Conservation (phyloP, 2,797 vertebrate species). For the Aselliscus stoliczkanus region DNA sequence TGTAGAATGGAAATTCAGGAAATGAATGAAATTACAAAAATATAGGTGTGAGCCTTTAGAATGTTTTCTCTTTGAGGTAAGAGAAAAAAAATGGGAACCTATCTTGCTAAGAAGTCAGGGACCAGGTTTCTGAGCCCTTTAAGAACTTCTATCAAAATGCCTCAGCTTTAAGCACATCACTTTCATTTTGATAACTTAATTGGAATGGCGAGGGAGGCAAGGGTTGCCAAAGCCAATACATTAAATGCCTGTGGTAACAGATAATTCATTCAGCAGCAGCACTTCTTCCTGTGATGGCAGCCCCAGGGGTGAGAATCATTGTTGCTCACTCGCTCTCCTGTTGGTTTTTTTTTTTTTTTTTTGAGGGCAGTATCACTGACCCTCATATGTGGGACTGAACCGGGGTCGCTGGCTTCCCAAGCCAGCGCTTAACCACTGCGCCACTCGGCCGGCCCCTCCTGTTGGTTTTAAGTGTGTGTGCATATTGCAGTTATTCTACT, state of each 20-base stretch:
- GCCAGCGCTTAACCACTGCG: too few relatives aligned
- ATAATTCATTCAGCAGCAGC: background rate
- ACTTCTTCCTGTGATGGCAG: background rate
- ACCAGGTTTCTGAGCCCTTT: background rate
- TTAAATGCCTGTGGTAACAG: background rate
- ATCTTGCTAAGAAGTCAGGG: background rate
- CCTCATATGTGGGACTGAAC: too few relatives aligned
- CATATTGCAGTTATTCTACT: background rate
- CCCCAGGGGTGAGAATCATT: background rate
- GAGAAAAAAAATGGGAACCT: background rate
- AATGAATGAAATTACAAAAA: background rate
- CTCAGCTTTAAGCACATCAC: background rate
- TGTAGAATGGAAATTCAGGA: background rate
- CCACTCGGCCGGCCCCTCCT: too few relatives aligned
- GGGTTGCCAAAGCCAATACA: background rate
- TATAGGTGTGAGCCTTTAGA: background rate
- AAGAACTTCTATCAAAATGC: background rate
- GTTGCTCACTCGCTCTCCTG: background rate
- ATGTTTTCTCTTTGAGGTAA: background rate
- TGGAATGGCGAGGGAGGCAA: background rate
- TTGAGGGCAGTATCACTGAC: too few relatives aligned
- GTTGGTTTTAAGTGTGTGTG: background rate
- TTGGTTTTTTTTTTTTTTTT: too few relatives aligned
- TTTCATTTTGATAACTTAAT: slow-evolving; percentile 58
- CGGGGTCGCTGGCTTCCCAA: too few relatives aligned